These are phyloP conservation scores for Penelope pileata DNA, from an alignment of 2,113 vertebrate species.

Conservation along the genomic window DNA sequence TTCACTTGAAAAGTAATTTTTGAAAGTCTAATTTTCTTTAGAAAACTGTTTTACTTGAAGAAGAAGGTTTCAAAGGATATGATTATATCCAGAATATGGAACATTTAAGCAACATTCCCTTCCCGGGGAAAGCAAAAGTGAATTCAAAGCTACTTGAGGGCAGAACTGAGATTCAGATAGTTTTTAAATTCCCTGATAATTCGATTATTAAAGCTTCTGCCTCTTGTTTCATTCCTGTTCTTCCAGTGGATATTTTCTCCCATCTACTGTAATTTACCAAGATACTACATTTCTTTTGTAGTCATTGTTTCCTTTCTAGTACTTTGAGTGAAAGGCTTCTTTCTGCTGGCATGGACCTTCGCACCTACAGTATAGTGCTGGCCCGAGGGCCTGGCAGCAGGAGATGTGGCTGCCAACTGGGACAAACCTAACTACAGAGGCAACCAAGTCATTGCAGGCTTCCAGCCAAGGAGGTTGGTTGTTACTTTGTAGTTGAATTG, in stretches of 20 bases:
- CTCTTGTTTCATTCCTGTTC: conserved; percentile 21
- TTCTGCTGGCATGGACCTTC: conserved; percentile 49
- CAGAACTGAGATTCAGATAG: background rate
- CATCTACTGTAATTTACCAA: background rate
- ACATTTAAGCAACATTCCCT: background rate
- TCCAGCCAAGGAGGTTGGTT: conserved; percentile 30
- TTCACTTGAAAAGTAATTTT: background rate
- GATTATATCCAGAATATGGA: background rate
- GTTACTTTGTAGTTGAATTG: background rate
- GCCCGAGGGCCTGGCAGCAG: conserved; percentile 8
- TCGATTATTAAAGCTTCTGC: background rate
- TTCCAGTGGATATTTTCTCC: background rate
- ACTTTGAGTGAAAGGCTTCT: conserved; percentile 17
- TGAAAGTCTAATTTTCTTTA: conserved; percentile 41
- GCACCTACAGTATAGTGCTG: background rate
- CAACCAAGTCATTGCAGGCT: conserved; percentile 53
- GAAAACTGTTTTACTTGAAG: conserved; percentile 30
- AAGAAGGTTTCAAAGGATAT: background rate
- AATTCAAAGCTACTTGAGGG: background rate
- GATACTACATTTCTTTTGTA: conserved; percentile 35
- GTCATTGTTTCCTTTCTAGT: conserved; percentile 49
- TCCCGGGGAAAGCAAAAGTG: background rate
- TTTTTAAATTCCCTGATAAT: conserved; percentile 6
- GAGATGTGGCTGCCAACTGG: conserved; percentile 31
- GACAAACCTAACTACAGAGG: conserved; percentile 41